phyloP scores from a whole-genome alignment of 2,888 invertebrate genomes.

The Drosophila hamatofila region DNA sequence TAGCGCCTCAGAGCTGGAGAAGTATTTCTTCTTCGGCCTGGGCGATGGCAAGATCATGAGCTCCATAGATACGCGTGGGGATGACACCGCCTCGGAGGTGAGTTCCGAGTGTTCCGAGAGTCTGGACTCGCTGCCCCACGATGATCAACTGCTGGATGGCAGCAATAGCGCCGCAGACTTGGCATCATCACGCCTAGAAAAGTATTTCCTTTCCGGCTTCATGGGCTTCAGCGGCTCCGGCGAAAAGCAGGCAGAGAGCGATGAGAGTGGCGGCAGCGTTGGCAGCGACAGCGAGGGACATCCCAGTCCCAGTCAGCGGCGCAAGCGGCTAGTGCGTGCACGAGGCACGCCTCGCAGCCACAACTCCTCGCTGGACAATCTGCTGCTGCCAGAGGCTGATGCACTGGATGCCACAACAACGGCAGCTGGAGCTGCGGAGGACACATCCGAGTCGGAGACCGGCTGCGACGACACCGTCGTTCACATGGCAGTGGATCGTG shows the following conservation, averaged over 20 bases:
- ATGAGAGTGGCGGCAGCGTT: conserved; percentile 89
- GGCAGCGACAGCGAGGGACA: conserved; percentile 96
- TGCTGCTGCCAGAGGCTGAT: conserved; percentile 86
- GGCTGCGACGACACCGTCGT: conserved; percentile 87
- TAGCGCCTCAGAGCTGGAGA: conserved; percentile 94
- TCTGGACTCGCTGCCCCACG: conserved; percentile 88
- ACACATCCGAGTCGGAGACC: conserved; percentile 90
- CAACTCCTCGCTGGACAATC: conserved; percentile 92
- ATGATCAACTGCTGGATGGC: conserved; percentile 86
- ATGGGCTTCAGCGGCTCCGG: conserved; percentile 90
- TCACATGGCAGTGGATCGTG: conserved; percentile 90
- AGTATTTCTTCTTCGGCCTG: conserved; percentile 95
- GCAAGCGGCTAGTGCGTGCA: conserved; percentile 92
- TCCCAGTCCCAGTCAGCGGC: conserved; percentile 94
- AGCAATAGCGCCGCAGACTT: conserved; percentile 89
- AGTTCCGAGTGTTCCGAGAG: conserved; percentile 95
- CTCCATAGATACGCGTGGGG: conserved; percentile 86
- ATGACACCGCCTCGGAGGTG: conserved; percentile 90
- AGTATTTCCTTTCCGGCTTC: conserved; percentile 94
- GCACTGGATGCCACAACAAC: conserved; percentile 54
- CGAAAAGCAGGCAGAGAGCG: conserved; percentile 90
- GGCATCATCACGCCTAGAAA: conserved; percentile 94
- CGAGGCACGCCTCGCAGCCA: conserved; percentile 93
- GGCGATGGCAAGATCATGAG: conserved; percentile 88
- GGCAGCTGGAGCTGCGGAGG: conserved; percentile 86